These are phyloP conservation scores for Tragelaphus buxtoni DNA, from an alignment of 2,113 vertebrate species.

Conservation along the genomic window DNA sequence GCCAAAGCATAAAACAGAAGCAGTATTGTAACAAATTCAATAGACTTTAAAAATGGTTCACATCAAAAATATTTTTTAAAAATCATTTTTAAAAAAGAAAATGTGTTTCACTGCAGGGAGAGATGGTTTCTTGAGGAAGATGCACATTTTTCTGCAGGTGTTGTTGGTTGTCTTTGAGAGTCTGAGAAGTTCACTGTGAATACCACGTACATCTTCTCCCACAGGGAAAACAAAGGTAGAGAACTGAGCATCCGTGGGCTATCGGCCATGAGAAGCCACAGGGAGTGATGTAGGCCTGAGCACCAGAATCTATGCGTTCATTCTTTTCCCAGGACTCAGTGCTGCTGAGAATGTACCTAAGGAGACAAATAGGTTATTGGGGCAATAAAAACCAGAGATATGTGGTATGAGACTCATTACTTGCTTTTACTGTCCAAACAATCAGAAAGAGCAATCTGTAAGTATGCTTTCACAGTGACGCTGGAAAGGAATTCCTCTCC, in stretches of 20 bases:
- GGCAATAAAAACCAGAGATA: slow-evolving; percentile 62
- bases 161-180: not conserved
- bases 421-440: slow-evolving; percentile 71
- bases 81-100: not conserved
- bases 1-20: not conserved
- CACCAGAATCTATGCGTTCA: not conserved
- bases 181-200: not conserved
- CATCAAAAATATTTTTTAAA: not conserved
- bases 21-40: not conserved
- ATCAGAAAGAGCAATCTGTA: slow-evolving; percentile 59
- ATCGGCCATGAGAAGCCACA: not conserved
- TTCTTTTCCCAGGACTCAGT: not conserved
- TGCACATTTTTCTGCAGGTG: not conserved
- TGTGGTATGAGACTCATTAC: slow-evolving; percentile 62
- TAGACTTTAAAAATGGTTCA: not conserved
- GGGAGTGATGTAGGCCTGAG: not conserved
- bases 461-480: slow-evolving; percentile 35
- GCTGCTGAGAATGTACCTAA: slow-evolving; percentile 41
- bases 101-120: not conserved
- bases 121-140: not conserved
- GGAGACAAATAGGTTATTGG: slow-evolving; percentile 54
- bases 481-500: slow-evolving; percentile 57
- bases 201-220: not conserved
- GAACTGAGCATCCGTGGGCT: not conserved
- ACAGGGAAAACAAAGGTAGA: not conserved